Base-by-base conservation (phyloP, 2,113 vertebrate species). In the Dasypus novemcinctus region DNA sequence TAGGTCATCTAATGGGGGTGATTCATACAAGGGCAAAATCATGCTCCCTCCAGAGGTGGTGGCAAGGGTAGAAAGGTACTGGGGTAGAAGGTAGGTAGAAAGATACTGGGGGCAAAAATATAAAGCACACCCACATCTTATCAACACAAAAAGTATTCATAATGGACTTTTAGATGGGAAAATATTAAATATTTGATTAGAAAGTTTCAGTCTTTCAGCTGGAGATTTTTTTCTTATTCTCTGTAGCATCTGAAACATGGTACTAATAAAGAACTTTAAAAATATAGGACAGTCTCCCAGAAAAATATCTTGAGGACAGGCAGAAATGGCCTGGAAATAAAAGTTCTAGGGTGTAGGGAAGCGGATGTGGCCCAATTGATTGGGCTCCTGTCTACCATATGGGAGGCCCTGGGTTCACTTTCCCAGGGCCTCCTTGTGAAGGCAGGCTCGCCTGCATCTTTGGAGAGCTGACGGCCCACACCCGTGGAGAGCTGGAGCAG, bases 1-100 rank as follows among this genome's bases (percentile, higher is more conserved):
- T 94, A 87, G 75, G 87, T 95, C 81, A 71, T 41, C 80, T 94
- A 95, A 97, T 93, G 80, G 91, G 74, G 43, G 83, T 97, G 93
- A 88, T 97, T 96, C 94, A 90, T 81, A 81, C 7, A 21, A 59
- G 57, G 94, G 5, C 0, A 18, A 96, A 90, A 86, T 93, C 66
- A 66, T 5, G 36, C 46, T 79, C 57, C 1, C 82, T 83, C 5
- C 38, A 71, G 79, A 83, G 49, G 54, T 87, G 43, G 57, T 57
- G 63, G 80, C 46, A 88, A 75, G 59, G 49, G 38, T 76, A 20
- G 41, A n/a, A n/a, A n/a, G n/a, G n/a, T n/a, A n/a, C n/a, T n/a
- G n/a, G n/a, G n/a, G n/a, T n/a, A n/a, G n/a, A n/a, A n/a, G 59
- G 2, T 46, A 64, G 64, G 5, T 46, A 63, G 2, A 69, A 90